phyloP scores from a whole-genome alignment of 2,113 vertebrate species.

The Lonchura striata region DNA sequence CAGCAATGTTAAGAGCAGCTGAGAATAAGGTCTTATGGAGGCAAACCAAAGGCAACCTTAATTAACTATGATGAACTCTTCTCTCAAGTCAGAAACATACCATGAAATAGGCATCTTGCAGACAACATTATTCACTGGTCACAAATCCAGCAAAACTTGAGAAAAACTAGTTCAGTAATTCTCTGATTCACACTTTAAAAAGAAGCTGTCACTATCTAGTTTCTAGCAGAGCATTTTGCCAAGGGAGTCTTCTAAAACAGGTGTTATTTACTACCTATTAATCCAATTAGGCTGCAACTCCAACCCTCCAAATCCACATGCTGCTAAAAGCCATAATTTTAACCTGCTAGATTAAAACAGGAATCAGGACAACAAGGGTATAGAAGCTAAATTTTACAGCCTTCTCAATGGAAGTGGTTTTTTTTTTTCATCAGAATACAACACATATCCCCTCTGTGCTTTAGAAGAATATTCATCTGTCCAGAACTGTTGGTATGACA shows the following conservation, averaged over 20 bases:
- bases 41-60: not conserved
- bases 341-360: not conserved
- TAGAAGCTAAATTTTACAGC: not conserved
- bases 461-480: not conserved
- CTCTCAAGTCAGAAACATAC: not conserved
- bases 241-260: not conserved
- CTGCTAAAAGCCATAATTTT: not conserved
- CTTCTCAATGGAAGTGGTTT: not conserved
- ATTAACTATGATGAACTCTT: not conserved
- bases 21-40: not conserved
- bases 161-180: not conserved
- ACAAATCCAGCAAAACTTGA: not conserved
- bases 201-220: not conserved
- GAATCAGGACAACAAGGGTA: not conserved
- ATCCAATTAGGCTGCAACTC: not conserved
- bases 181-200: not conserved
- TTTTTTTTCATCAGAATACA: not conserved
- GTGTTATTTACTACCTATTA: not conserved
- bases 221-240: not conserved
- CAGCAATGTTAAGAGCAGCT: conserved; percentile 4
- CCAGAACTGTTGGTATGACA: not conserved
- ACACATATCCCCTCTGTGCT: not conserved
- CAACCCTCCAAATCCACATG: not conserved
- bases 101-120: not conserved
- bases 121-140: not conserved